These are phyloP conservation scores for Scrobipalpa costella DNA, from an alignment of 2,888 invertebrate species.

Conservation along the genomic window DNA sequence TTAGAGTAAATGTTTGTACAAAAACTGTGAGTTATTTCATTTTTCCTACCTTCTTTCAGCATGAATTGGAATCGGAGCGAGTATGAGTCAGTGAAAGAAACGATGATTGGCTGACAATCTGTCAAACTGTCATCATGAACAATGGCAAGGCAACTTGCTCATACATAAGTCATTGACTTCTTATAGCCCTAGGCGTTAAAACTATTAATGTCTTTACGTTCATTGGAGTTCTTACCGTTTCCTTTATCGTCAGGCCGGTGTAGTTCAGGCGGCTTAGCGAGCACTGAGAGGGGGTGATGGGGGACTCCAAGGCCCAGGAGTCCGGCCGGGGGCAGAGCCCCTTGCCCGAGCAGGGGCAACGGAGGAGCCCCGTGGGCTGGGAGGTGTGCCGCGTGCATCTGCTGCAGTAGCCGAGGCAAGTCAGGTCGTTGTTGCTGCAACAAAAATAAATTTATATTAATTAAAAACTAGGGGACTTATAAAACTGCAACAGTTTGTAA, in stretches of 20 bases:
- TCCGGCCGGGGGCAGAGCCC: conserved; percentile 79
- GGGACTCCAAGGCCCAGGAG: conserved; percentile 85
- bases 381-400: conserved; percentile 95
- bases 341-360: conserved; percentile 79
- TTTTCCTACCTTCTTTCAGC: conserved; percentile 79
- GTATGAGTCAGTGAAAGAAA: not conserved
- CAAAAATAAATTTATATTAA: conserved; percentile 32
- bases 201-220: too few species aligned
- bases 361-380: conserved; percentile 88
- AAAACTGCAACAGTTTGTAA: too few species aligned
- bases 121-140: too few species aligned
- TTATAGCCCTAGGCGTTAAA: too few species aligned
- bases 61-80: not conserved
- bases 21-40: conserved; percentile 76
- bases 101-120: too few species aligned
- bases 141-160: too few species aligned
- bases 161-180: too few species aligned
- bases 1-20: conserved; percentile 21
- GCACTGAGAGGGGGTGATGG: conserved; percentile 88
- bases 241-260: conserved; percentile 89
- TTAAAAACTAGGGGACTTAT: too few species aligned
- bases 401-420: conserved; percentile 91
- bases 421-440: conserved; percentile 92
- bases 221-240: conserved; percentile 82
- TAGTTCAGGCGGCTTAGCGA: conserved; percentile 88